phyloP scores from a whole-genome alignment of 2,888 invertebrate genomes.

The Chalcis sispes region DNA sequence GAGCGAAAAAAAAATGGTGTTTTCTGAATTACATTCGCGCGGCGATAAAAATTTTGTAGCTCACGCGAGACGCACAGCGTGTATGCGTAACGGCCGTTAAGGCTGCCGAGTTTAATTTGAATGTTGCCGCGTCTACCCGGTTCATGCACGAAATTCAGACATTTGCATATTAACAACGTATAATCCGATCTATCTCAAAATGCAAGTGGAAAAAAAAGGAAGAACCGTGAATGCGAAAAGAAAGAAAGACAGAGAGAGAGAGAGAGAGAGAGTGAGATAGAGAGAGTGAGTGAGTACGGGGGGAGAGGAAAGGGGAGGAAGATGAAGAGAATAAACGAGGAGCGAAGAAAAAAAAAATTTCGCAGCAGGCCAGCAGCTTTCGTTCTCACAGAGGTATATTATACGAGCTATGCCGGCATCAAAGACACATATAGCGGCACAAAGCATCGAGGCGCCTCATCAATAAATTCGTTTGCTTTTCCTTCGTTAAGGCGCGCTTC shows the following conservation, averaged over 20 bases:
- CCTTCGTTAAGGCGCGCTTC: slow-evolving; percentile 32
- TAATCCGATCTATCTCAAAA: slow-evolving; percentile 30
- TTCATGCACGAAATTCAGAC: slow-evolving; percentile 41
- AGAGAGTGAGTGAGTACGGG: background rate
- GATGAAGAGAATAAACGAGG: background rate
- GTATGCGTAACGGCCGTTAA: slow-evolving; percentile 43
- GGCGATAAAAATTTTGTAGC: slow-evolving; percentile 32
- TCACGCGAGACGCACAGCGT: background rate
- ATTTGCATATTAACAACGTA: slow-evolving; percentile 53
- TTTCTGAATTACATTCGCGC: background rate
- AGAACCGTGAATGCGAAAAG: too few relatives aligned
- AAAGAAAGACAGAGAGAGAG: background rate
- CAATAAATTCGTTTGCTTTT: slow-evolving; percentile 42
- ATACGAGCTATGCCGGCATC: slow-evolving; percentile 19
- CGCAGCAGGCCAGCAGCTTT: slow-evolving; percentile 2
- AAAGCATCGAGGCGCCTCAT: too few relatives aligned
- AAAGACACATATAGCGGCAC: background rate
- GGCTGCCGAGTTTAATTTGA: slow-evolving; percentile 39
- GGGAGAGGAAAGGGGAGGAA: background rate
- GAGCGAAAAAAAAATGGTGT: slow-evolving; percentile 13
- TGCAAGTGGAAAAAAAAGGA: background rate
- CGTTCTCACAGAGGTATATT: slow-evolving; percentile 16
- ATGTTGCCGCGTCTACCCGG: slow-evolving; percentile 42
- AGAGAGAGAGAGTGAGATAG: background rate
- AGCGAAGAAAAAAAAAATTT: background rate